phyloP scores from a whole-genome alignment of 2,113 vertebrate species.

The Forbesichthys papilliferus region DNA sequence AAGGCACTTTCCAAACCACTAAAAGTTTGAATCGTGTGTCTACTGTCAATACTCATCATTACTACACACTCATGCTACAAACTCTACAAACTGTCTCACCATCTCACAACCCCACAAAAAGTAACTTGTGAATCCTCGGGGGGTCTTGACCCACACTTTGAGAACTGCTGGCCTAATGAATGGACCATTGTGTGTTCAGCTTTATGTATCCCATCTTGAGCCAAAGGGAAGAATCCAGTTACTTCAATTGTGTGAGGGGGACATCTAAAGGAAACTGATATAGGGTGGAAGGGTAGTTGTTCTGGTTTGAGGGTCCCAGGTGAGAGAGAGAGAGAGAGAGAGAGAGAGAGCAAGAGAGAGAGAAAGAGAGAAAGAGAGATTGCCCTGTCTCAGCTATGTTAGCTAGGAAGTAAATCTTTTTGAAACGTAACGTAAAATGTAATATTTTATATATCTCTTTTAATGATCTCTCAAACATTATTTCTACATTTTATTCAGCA shows the following conservation, averaged over 20 bases:
- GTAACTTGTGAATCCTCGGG: too few relatives aligned
- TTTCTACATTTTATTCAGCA: background rate
- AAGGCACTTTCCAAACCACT: too few relatives aligned
- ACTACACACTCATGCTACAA: too few relatives aligned
- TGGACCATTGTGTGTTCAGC: conserved; percentile 58
- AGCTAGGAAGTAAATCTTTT: too few relatives aligned
- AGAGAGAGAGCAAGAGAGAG: conserved; percentile 8
- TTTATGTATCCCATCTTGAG: conserved; percentile 65
- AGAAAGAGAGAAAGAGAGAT: conserved; percentile 13
- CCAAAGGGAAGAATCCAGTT: conserved; percentile 76
- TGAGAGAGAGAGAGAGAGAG: conserved; percentile 28
- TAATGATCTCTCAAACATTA: too few relatives aligned
- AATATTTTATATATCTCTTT: too few relatives aligned
- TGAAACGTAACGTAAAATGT: too few relatives aligned
- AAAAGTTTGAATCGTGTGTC: too few relatives aligned
- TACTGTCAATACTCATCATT: too few relatives aligned
- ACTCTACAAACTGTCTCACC: too few relatives aligned
- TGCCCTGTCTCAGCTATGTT: background rate
- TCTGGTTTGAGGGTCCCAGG: conserved; percentile 36
- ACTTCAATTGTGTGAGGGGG: conserved; percentile 75
- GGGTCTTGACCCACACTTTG: background rate
- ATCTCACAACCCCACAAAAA: too few relatives aligned
- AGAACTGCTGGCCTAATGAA: conserved; percentile 62
- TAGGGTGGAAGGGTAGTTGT: conserved; percentile 20
- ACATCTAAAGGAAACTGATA: conserved; percentile 79